Conservation (phyloP, 2,888 invertebrate genomes). For the Leptinotarsa peninsularis region DNA sequence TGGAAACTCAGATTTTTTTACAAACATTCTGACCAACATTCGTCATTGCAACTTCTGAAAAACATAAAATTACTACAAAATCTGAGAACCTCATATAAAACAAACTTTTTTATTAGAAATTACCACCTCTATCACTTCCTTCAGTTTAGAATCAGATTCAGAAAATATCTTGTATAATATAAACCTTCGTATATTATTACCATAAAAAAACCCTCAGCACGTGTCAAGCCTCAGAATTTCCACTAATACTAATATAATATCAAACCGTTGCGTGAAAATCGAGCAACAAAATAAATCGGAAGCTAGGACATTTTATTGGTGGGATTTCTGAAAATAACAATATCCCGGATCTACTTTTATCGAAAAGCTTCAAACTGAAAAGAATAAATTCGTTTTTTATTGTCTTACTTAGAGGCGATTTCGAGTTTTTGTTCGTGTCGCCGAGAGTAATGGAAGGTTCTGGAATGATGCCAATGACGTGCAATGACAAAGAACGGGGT, state of each 20-base stretch:
- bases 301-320: conserved; percentile 12
- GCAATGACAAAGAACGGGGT: neutral
- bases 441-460: conserved; percentile 6
- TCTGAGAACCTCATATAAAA: too few relatives aligned
- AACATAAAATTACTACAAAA: too few relatives aligned
- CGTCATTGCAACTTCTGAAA: too few relatives aligned
- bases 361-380: conserved; percentile 15
- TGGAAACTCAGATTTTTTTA: too few relatives aligned
- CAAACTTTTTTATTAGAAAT: too few relatives aligned
- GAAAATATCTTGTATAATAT: too few relatives aligned
- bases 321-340: conserved; percentile 13
- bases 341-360: conserved; percentile 9
- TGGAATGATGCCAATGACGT: conserved; percentile 1
- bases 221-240: neutral
- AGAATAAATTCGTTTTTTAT: conserved; percentile 11
- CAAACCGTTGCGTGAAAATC: conserved; percentile 4
- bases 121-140: too few relatives aligned
- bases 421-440: neutral
- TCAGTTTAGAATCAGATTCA: too few relatives aligned
- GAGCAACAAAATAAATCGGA: conserved; percentile 7
- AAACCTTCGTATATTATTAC: too few relatives aligned
- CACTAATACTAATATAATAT: neutral
- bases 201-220: neutral
- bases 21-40: too few relatives aligned
- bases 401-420: conserved; percentile 7